These are phyloP conservation scores for Stenotaenia linearis DNA, from an alignment of 2,888 invertebrate genomes.

Conservation along the genomic window DNA sequence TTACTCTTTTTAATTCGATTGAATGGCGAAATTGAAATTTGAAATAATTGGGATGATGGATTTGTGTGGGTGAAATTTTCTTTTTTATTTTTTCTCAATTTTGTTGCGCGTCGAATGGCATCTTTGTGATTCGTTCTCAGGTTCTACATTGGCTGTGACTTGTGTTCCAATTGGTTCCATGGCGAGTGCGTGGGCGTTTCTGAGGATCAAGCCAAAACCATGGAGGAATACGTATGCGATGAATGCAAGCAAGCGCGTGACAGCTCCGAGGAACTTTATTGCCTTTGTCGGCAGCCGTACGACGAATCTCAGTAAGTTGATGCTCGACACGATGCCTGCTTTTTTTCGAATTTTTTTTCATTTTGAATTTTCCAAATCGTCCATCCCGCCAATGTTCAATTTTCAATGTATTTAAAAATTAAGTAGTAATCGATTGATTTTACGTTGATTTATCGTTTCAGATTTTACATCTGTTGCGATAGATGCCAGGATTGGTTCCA, in stretches of 20 bases:
- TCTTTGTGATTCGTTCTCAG: constrained; percentile 50
- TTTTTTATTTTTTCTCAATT: too few relatives aligned
- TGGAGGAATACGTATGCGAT: constrained; percentile 71
- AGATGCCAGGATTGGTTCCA: constrained; percentile 99
- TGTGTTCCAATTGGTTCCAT: constrained; percentile 98
- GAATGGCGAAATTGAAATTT: not conserved
- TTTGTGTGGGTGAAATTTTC: too few relatives aligned
- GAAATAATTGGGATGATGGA: not conserved
- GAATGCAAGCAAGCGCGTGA: constrained; percentile 68
- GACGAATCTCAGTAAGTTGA: constrained; percentile 91
- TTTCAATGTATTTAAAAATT: not conserved
- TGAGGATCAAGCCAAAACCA: constrained; percentile 79
- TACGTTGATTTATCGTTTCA: constrained; percentile 46
- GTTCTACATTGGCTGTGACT: constrained; percentile 95
- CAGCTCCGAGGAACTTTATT: constrained; percentile 81
- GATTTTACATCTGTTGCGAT: constrained; percentile 98
- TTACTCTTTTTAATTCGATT: not conserved
- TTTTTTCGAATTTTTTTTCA: not conserved
- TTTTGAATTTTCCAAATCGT: not conserved
- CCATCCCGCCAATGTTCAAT: not conserved
- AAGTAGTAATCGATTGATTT: not conserved
- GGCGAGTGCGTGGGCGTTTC: constrained; percentile 92
- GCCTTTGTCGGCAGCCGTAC: constrained; percentile 91
- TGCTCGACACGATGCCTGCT: too few relatives aligned
- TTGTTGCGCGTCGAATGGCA: not conserved